Percentiles rank a stretch among this genome's conserved stretches.
Conservation (phyloP, 2,888 invertebrate genomes). For the Dasysyrphus tricinctus region DNA sequence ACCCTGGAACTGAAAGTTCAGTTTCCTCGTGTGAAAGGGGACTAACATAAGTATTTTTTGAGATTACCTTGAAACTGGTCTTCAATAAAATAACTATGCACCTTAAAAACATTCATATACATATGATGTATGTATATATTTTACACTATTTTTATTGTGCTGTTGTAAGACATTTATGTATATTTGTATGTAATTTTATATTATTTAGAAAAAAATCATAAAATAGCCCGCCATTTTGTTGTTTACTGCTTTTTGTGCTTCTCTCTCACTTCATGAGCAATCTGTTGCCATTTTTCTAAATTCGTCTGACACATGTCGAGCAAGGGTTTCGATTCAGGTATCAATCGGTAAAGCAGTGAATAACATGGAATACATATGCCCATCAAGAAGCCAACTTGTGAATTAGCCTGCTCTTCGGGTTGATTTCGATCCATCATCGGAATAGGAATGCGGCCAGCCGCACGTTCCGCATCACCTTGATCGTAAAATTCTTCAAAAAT, state of each 20-base stretch:
- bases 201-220: constrained; percentile 6
- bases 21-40: too few relatives aligned
- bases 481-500: constrained; percentile 93
- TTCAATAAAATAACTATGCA: background rate
- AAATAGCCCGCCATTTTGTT: background rate
- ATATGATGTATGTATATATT: background rate
- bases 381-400: constrained; percentile 91
- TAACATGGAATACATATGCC: constrained; percentile 94
- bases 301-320: constrained; percentile 88
- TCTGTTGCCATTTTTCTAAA: constrained; percentile 86
- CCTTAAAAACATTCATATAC: background rate
- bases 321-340: constrained; percentile 89
- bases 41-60: too few relatives aligned
- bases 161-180: constrained; percentile 50
- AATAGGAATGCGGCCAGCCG: constrained; percentile 88
- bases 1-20: too few relatives aligned
- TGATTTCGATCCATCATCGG: constrained; percentile 92
- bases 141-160: constrained; percentile 49
- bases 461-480: constrained; percentile 89
- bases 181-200: constrained; percentile 33
- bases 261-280: constrained; percentile 77
- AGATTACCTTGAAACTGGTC: background rate
- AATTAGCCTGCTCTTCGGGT: constrained; percentile 89
- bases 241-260: constrained; percentile 62
- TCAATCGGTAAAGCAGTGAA: constrained; percentile 86